Evolutionary conservation across 2,113 vertebrate species (phyloP), one percentile per base, ranked within the genome.

Genomic region (Limanda limanda): DNA sequence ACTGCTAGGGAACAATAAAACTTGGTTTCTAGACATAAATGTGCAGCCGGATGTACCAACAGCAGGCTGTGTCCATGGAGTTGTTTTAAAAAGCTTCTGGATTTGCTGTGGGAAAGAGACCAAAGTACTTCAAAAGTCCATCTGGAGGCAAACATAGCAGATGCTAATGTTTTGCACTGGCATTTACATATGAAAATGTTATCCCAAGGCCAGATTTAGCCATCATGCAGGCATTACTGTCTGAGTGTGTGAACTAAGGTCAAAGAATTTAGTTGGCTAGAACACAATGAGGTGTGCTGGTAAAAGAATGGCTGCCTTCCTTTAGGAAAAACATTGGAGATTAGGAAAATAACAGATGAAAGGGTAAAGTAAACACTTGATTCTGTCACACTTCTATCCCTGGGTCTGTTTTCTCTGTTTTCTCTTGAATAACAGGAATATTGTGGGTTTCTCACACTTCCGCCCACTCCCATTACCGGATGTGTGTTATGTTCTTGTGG

Each of bases 121-220:
- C 74, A 81, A 72, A 74, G 79, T 71, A 70, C 74, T 83, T 85
- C 31, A 83, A 60, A 83, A 31, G 63, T 88, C 77, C 77, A 78
- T 81, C 79, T 81, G 81, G 81, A 74, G 55, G 68, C 54, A 70
- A 76, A 83, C 59, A 48, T 27, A 78, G 54, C 84, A 75, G 81
- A 82, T 88, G 74, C 71, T 70, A 54, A 83, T 76, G 74, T 59
- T 75, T 72, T 72, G 23, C 37, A 48, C 20, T 52, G 4, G 14
- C 47, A 76, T 82, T 83, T 83, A 69, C 64, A 74, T 40, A 60
- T 52, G 58, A 68, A 57, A 82, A 66, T 75, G 63, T 15, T 31
- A 78, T 51, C 60, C 55, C 51, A 1, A 51, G 51, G 40, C n/a
- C 31, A 78, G 37, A 74, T 67, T 59, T 55, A 58, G 66, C 10